Conservation (phyloP, 2,888 invertebrate species). For the Carpatolechia fugitivella region DNA sequence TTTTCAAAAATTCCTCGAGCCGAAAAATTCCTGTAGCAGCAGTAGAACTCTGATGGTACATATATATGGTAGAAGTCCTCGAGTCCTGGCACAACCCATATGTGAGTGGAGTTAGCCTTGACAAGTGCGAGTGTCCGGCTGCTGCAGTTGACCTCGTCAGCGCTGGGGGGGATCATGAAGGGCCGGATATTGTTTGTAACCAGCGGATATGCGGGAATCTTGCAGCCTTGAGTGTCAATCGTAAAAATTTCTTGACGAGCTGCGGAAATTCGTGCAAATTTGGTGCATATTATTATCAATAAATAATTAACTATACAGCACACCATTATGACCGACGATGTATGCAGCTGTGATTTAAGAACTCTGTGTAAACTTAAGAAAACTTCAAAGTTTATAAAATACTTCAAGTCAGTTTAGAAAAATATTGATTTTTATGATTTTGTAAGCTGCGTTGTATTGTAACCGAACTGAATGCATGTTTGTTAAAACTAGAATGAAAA, state of each 20-base stretch:
- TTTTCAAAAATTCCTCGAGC: conserved; percentile 29
- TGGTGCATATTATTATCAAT: not conserved
- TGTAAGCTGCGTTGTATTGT: not conserved
- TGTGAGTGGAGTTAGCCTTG: conserved; percentile 31
- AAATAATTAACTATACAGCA: not conserved
- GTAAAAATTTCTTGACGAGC: conserved; percentile 23
- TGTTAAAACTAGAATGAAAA: no score
- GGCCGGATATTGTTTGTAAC: conserved; percentile 25
- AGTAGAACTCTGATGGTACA: conserved; percentile 35
- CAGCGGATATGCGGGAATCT: conserved; percentile 30
- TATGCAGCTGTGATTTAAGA: not conserved
- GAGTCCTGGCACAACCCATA: conserved; percentile 31
- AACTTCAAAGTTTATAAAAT: conserved; percentile 1
- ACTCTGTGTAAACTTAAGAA: not conserved
- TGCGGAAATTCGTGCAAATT: not conserved
- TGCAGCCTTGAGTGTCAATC: conserved; percentile 37
- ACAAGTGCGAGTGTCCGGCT: not conserved
- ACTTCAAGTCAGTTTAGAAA: not conserved
- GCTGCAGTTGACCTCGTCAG: conserved; percentile 24
- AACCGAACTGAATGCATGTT: not conserved
- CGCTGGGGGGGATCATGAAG: conserved; percentile 20
- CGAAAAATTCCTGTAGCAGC: conserved; percentile 80
- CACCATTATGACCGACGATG: not conserved
- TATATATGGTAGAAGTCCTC: not conserved
- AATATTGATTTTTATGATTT: not conserved